Base-by-base conservation (phyloP, 2,888 invertebrate species). In the Caenorhabditis sp. region DNA sequence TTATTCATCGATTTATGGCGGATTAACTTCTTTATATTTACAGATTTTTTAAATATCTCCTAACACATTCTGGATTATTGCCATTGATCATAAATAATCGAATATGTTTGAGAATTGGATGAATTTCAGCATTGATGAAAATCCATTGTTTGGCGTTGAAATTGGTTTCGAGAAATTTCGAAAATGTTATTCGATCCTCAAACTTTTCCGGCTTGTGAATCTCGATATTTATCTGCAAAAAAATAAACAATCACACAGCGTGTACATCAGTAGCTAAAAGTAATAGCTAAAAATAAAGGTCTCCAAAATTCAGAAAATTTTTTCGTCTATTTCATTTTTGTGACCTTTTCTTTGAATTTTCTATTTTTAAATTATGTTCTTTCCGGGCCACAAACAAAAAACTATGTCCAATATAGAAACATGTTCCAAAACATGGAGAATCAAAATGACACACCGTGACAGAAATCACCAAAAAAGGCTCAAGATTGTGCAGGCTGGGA, bases 1-100 rank as follows among this genome's bases (percentile, higher is more conserved):
- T 50, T 75, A 76, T 55, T 83, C 81, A 5, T 75, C 77, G 14
- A 77, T 81, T 54, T 83, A 83, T 66, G 81, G 83, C 50, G 83
- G 83, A 10, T 59, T 83, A 19, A 76, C 83, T 10, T 81, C 81
- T 5, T 62, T 83, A 1, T 81, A 81, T 57, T 66, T 83, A 26
- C 73, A 69, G 49, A 65, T 68, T 62, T 73, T 69, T 23, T 19
- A 75, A 67, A 63, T 77, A 78, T 50, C 78, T 66, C 31, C 62
- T 53, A 24, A 69, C 21, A 51, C 78, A 78, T 49, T 76, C 73
- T 21, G 54, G 55, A 57, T 66, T 68, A 24, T 58, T 62, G 17
- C 69, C 69, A 57, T 81, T 81, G 37, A 78, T 68, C 74, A 77
- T 78, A 66, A 77, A 81, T 31, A 81, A 63, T 61, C 66, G 60